Base-by-base conservation (phyloP, 2,888 invertebrate genomes). In the Diabrotica balteata region DNA sequence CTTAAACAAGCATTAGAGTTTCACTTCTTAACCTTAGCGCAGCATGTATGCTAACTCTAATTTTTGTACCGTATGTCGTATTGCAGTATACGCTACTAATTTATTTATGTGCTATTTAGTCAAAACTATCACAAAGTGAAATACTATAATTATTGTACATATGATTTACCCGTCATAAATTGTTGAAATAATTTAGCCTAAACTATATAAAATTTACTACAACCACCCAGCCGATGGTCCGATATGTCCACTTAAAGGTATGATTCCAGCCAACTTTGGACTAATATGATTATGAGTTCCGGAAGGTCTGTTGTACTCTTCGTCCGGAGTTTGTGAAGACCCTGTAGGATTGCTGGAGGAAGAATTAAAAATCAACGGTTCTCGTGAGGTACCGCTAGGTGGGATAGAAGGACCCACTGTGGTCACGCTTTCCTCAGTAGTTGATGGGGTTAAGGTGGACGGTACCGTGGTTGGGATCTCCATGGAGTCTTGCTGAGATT, bases 211-310 rank as follows among this genome's bases (percentile, higher is more conserved):
- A 54, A 67, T 8, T 47, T 51, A 55, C 68, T 83, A 84, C 75
- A 84, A 88, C 92, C 91, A 91, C 75, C 91, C 91, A 59, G 90
- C 86, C 71, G 90, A 88, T 71, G 90, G 88, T 79, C 89, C 88
- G 82, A 89, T 90, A 84, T 91, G 91, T 1, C 91, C 91, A 83
- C 90, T 90, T 77, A 92, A 87, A 75, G 91, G 91, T 80, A 92
- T 91, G 72, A 92, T 90, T 72, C 91, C 91, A 11, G 91, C 89
- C 77, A 92, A 86, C 80, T 90, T 88, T 74, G 90, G 89, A 77
- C 89, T 84, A 22, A 77, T 76, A 44, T 90, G 88, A 10, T 75
- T 72, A 64, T 73, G 72, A 44, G 63, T 54, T 9, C 54, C 50
- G n/a, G 47, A 22, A 7, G 69, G 63, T 63, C 84, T 81, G 76